These are phyloP conservation scores for Fulica atra DNA, from an alignment of 2,113 vertebrate species.

Conservation along the genomic window DNA sequence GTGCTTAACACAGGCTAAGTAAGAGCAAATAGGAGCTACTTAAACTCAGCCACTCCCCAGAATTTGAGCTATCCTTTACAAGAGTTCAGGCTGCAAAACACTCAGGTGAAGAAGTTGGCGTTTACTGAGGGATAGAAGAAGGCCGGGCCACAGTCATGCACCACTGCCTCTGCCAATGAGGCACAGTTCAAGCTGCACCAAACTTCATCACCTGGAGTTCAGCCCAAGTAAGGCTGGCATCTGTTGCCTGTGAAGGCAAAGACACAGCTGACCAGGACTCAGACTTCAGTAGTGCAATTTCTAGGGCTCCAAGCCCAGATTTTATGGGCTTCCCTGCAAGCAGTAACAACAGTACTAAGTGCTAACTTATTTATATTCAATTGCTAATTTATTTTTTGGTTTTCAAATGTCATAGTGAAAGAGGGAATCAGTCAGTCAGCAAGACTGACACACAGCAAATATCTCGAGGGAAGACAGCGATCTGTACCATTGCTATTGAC, in stretches of 20 bases:
- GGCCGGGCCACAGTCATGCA: not conserved
- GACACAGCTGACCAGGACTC: not conserved
- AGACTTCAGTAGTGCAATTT: accelerated
- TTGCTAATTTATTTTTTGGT: conserved; percentile 10
- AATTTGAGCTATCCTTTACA: not conserved
- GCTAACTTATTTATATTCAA: conserved; percentile 18
- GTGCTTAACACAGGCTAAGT: not conserved
- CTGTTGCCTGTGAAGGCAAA: not conserved
- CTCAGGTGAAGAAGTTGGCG: not conserved
- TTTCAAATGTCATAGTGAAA: not conserved
- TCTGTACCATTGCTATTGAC: not conserved
- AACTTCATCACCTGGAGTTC: not conserved
- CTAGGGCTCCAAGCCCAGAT: not conserved
- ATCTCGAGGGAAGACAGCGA: conserved; percentile 24
- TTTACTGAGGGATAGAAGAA: not conserved
- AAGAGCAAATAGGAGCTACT: not conserved
- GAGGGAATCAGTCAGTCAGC: conserved; percentile 21
- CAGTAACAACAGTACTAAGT: not conserved
- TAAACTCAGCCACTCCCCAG: not conserved
- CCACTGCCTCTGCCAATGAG: no score
- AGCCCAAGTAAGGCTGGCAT: not conserved
- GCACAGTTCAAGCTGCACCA: not conserved
- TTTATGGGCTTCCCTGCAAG: not conserved
- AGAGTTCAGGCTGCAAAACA: not conserved
- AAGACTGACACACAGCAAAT: conserved; percentile 10